These are phyloP conservation scores for Deilephila elpenor DNA, from an alignment of 2,888 invertebrate genomes.

Conservation along the genomic window DNA sequence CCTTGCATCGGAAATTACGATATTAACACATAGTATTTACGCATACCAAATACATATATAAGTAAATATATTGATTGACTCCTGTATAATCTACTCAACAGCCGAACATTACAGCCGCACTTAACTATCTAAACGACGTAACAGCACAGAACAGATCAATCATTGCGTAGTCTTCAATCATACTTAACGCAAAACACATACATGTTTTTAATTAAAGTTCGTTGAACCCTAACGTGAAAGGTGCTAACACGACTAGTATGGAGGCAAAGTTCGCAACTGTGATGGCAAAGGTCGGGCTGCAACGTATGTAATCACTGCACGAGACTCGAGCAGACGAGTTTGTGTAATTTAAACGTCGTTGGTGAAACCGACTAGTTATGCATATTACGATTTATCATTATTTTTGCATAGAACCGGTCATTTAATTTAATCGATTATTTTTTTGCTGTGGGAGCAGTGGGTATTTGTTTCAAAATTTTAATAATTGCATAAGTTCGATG, in stretches of 20 bases:
- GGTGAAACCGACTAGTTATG: not conserved
- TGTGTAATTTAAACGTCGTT: constrained; percentile 6
- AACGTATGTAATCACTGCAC: constrained; percentile 39
- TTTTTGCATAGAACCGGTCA: not conserved
- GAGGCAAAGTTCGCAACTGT: constrained; percentile 43
- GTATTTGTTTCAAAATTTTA: too few species aligned
- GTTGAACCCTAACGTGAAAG: constrained; percentile 44
- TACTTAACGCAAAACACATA: constrained; percentile 31
- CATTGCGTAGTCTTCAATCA: not conserved
- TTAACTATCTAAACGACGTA: constrained; percentile 1
- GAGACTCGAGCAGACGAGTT: constrained; percentile 31
- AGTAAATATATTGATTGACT: too few species aligned
- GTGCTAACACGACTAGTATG: constrained; percentile 38
- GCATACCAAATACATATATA: too few species aligned
- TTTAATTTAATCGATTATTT: not conserved
- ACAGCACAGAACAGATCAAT: not conserved
- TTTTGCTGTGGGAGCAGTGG: not conserved
- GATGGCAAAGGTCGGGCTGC: constrained; percentile 46
- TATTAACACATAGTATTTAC: too few species aligned
- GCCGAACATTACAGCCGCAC: not conserved
- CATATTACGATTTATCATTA: not conserved
- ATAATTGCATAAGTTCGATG: too few species aligned
- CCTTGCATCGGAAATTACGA: too few species aligned
- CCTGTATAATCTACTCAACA: not conserved
- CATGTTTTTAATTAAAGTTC: constrained; percentile 39